These are phyloP conservation scores for Paratrypauchen microcephalus DNA, from an alignment of 2,797 vertebrate species.

Conservation along the genomic window DNA sequence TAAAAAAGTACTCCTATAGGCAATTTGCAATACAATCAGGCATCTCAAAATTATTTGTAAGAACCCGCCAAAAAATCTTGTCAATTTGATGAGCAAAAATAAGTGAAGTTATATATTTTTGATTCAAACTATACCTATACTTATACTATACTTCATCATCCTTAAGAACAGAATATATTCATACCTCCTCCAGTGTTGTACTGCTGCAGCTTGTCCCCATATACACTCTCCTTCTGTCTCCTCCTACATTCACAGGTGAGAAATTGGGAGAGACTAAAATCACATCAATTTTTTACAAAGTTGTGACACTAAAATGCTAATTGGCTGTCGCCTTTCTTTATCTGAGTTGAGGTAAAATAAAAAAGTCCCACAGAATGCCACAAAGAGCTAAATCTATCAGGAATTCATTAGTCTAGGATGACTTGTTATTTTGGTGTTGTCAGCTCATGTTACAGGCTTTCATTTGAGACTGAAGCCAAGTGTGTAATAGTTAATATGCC, in stretches of 20 bases:
- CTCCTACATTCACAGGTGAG: constrained; percentile 70
- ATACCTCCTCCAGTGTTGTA: constrained; percentile 91
- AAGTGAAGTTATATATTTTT: background rate
- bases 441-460: constrained; percentile 30
- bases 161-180: background rate
- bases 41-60: background rate
- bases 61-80: background rate
- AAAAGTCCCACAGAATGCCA: constrained; percentile 16
- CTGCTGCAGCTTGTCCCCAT: constrained; percentile 92
- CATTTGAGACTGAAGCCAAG: constrained; percentile 23
- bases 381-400: constrained; percentile 20
- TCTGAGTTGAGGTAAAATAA: constrained; percentile 31
- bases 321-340: constrained; percentile 42
- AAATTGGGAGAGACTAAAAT: constrained; percentile 15
- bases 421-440: constrained; percentile 32
- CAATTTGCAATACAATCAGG: background rate
- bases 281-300: constrained; percentile 22
- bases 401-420: constrained; percentile 34
- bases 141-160: no score
- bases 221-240: constrained; percentile 89
- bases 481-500: constrained; percentile 16
- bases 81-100: background rate
- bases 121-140: background rate
- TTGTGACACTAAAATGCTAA: constrained; percentile 39
- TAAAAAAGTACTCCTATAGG: background rate